Evolutionary conservation across 2,113 vertebrate genomes (phyloP).

Genomic region (Odontesthes bonariensis): DNA sequence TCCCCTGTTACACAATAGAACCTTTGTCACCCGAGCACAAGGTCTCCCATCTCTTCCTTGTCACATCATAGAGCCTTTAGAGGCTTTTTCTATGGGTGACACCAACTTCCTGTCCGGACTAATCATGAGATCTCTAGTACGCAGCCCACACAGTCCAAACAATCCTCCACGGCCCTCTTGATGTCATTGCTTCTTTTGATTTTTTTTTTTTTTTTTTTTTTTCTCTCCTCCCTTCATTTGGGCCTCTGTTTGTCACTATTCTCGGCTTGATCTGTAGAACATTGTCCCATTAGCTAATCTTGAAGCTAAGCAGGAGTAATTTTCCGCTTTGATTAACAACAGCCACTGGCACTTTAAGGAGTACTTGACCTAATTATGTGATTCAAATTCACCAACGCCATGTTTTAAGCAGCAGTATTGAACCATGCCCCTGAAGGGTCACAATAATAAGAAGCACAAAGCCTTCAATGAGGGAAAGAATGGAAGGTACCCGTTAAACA

Average conservation of each 20-base stretch:
- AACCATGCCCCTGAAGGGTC: background rate
- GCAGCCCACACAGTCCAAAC: slow-evolving; percentile 49
- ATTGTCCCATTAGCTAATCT: slow-evolving; percentile 61
- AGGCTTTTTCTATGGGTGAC: slow-evolving; percentile 57
- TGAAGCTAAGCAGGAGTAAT: slow-evolving; percentile 46
- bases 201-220: slow-evolving; percentile 31
- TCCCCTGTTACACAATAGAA: slow-evolving; percentile 65
- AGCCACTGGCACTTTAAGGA: slow-evolving; percentile 39
- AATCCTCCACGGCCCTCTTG: slow-evolving; percentile 47
- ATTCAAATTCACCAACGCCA: background rate
- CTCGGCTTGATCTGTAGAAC: slow-evolving; percentile 57
- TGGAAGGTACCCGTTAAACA: background rate
- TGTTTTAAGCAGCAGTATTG: slow-evolving; percentile 10
- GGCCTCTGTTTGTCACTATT: slow-evolving; percentile 25
- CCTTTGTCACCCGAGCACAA: slow-evolving; percentile 64
- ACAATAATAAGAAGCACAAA: background rate
- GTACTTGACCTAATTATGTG: slow-evolving; percentile 32
- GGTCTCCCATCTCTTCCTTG: slow-evolving; percentile 57
- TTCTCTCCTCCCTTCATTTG: slow-evolving; percentile 3
- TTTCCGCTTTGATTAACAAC: slow-evolving; percentile 63
- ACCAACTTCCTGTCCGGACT: slow-evolving; percentile 76
- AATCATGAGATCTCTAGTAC: slow-evolving; percentile 61
- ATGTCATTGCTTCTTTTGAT: slow-evolving; percentile 71
- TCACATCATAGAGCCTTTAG: slow-evolving; percentile 52
- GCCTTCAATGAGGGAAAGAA: background rate